phyloP scores from a whole-genome alignment of 2,797 vertebrate species.

The Podarcis siculus region DNA sequence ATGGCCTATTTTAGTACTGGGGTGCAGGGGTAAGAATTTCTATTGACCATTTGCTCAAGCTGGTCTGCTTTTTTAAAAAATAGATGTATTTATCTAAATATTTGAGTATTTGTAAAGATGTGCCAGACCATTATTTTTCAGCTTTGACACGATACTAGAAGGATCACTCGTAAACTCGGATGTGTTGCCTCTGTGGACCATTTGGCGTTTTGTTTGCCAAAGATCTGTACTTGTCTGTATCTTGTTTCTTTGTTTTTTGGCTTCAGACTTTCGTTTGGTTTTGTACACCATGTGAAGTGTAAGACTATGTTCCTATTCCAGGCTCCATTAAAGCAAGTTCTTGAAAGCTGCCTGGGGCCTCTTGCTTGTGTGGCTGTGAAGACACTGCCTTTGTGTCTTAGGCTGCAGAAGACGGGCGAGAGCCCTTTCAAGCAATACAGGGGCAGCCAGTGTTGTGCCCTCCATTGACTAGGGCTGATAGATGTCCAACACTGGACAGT shows the following conservation, averaged over 20 bases:
- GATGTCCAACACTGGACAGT: too few relatives aligned
- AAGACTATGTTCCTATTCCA: conserved; percentile 59
- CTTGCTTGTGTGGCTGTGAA: conserved; percentile 47
- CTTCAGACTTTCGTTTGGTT: conserved; percentile 31
- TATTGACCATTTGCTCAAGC: conserved; percentile 61
- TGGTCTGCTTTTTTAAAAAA: conserved; percentile 50
- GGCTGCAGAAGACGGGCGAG: background rate
- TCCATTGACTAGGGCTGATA: too few relatives aligned
- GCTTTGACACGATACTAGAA: conserved; percentile 63
- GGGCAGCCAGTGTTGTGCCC: too few relatives aligned
- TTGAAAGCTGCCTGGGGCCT: conserved; percentile 57
- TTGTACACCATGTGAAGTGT: conserved; percentile 72
- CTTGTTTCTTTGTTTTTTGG: conserved; percentile 60
- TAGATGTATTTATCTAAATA: conserved; percentile 25
- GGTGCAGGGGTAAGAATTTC: conserved; percentile 57
- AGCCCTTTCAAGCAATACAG: background rate
- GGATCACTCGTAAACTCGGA: conserved; percentile 52
- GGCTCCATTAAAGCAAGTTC: conserved; percentile 79
- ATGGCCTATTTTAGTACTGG: conserved; percentile 85
- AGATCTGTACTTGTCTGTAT: conserved; percentile 48
- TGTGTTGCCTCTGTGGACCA: conserved; percentile 60
- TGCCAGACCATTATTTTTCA: conserved; percentile 67
- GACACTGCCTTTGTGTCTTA: too few relatives aligned
- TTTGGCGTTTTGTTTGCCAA: conserved; percentile 49
- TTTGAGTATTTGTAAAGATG: conserved; percentile 76